A percentile compares a stretch with the other conserved stretches of the same genome.
Conservation (phyloP, 2,113 vertebrate species). For the Balaeniceps rex region DNA sequence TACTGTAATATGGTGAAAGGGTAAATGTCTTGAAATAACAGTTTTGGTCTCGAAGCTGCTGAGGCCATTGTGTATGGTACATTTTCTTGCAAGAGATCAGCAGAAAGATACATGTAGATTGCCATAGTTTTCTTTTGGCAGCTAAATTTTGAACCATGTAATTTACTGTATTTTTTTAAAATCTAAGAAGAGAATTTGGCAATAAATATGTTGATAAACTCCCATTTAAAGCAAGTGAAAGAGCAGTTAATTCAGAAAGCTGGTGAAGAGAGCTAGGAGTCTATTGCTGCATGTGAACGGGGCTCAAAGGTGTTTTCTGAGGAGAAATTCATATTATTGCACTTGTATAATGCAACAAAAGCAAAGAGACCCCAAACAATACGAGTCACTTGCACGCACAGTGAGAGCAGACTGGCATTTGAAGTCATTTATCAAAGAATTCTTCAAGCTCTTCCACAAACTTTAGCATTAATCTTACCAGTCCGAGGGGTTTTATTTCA, state of each 20-base stretch:
- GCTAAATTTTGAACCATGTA: background rate
- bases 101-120: background rate
- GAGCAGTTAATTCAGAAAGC: background rate
- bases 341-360: background rate
- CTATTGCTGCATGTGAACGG: background rate
- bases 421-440: background rate
- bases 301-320: background rate
- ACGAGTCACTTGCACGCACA: rapidly evolving
- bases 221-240: background rate
- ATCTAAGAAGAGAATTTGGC: background rate
- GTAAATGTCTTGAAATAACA: background rate
- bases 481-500: background rate
- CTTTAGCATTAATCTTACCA: background rate
- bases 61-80: background rate
- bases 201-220: background rate
- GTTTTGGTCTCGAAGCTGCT: background rate
- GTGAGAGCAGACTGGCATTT: background rate
- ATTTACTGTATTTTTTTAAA: background rate
- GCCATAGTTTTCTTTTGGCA: background rate
- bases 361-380: background rate
- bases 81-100: background rate
- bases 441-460: background rate
- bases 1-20: background rate
- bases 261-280: background rate
- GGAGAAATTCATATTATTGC: background rate